Percentiles rank a stretch among this genome's conserved stretches.
Conservation (phyloP, 1,140 invertebrate species). For the Oryzaephilus surinamensis region DNA sequence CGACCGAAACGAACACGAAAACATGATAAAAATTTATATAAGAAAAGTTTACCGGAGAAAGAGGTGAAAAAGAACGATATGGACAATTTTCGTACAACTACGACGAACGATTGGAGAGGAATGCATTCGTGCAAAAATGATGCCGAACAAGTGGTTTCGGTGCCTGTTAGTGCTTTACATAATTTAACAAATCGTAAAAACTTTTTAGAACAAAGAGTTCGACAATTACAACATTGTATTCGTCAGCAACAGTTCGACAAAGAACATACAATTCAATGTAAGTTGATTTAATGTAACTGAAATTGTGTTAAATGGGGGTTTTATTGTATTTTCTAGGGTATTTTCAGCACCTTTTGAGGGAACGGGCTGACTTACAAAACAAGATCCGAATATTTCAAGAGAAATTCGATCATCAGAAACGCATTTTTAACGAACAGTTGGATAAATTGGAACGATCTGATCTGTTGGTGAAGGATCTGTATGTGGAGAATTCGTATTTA, state of each 20-base stretch:
- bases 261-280: constrained; percentile 54
- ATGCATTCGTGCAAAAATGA: constrained; percentile 8
- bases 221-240: constrained; percentile 48
- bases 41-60: constrained; percentile 14
- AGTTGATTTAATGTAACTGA: constrained; percentile 27
- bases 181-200: constrained; percentile 39
- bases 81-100: background rate
- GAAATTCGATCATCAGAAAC: constrained; percentile 51
- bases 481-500: constrained; percentile 68
- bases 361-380: constrained; percentile 47
- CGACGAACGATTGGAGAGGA: constrained; percentile 3
- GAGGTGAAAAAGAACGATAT: background rate
- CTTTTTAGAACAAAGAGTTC: constrained; percentile 47
- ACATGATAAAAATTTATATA: constrained; percentile 22
- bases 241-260: constrained; percentile 52
- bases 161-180: constrained; percentile 35
- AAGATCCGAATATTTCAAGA: constrained; percentile 48
- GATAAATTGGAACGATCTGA: constrained; percentile 59
- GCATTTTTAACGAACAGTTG: constrained; percentile 43
- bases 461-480: constrained; percentile 64
- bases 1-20: constrained; percentile 30
- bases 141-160: constrained; percentile 19
- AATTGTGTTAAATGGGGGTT: background rate
- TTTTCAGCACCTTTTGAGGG: constrained; percentile 45
- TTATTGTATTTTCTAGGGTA: background rate